These are phyloP conservation scores for Coleophora flavipennella DNA, from an alignment of 2,888 invertebrate genomes.

Conservation along the genomic window DNA sequence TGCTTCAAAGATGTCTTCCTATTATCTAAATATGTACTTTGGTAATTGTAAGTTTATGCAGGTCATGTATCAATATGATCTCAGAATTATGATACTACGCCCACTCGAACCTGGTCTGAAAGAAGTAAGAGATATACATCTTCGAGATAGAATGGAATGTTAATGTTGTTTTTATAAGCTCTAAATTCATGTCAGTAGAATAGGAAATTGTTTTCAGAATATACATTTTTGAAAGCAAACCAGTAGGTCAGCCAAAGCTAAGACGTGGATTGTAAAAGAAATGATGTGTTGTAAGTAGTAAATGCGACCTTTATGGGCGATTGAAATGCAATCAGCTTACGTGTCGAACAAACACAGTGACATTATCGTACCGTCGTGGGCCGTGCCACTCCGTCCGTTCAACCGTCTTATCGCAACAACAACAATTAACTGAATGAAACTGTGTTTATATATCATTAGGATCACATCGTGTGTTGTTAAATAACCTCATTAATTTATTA, in stretches of 20 bases:
- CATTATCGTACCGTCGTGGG: conserved; percentile 21
- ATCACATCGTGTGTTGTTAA: conserved; percentile 16
- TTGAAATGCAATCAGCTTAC: conserved; percentile 27
- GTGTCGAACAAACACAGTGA: conserved; percentile 23
- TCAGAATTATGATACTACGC: too few species aligned
- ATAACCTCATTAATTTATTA: background rate
- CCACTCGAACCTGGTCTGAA: too few species aligned
- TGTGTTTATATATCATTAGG: conserved; percentile 31
- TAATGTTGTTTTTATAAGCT: too few species aligned
- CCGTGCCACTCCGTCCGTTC: conserved; percentile 20
- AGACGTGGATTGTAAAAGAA: conserved; percentile 5
- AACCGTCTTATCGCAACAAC: conserved; percentile 28
- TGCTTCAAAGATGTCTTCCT: conserved; percentile 5
- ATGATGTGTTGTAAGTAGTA: conserved; percentile 14
- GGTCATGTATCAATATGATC: too few species aligned
- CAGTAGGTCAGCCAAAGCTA: too few species aligned
- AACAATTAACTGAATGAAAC: conserved; percentile 35
- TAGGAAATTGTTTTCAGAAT: too few species aligned
- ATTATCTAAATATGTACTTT: background rate
- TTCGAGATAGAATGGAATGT: too few species aligned
- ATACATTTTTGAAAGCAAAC: too few species aligned
- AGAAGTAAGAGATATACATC: too few species aligned
- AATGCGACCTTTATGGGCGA: conserved; percentile 19
- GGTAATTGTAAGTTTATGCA: too few species aligned
- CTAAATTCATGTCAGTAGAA: too few species aligned